Conservation (phyloP, 2,888 invertebrate species). For the Heliothis peltigera region DNA sequence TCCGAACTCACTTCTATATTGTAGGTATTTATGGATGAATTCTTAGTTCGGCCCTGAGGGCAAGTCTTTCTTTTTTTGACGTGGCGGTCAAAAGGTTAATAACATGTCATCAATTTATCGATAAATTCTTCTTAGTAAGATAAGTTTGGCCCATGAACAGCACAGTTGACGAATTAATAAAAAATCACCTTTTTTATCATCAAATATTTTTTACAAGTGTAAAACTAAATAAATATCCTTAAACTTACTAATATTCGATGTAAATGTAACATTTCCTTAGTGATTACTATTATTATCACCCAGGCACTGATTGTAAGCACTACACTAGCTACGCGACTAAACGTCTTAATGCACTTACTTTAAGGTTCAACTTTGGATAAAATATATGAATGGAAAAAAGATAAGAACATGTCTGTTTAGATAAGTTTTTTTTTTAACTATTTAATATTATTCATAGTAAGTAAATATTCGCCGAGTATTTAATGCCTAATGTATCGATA, state of each 20-base stretch:
- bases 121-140: not conserved
- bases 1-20: too few species aligned
- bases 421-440: not conserved
- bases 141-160: not conserved
- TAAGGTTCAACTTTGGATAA: constrained; percentile 24
- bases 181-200: not conserved
- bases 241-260: constrained; percentile 43
- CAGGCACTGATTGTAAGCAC: constrained; percentile 56
- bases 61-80: too few species aligned
- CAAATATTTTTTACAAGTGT: constrained; percentile 24
- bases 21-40: too few species aligned
- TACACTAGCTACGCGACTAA: constrained; percentile 41
- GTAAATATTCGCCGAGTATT: constrained; percentile 15
- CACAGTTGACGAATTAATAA: too few species aligned
- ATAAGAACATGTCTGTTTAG: too few species aligned
- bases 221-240: constrained; percentile 37
- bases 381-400: too few species aligned
- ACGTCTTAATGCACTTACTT: constrained; percentile 10
- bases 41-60: too few species aligned
- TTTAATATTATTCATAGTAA: not conserved
- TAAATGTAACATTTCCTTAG: constrained; percentile 42
- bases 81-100: too few species aligned
- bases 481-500: not conserved
- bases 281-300: constrained; percentile 31
- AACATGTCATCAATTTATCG: not conserved